These are phyloP conservation scores for Takifugu ocellatus DNA, from an alignment of 2,797 vertebrate genomes.

Conservation along the genomic window DNA sequence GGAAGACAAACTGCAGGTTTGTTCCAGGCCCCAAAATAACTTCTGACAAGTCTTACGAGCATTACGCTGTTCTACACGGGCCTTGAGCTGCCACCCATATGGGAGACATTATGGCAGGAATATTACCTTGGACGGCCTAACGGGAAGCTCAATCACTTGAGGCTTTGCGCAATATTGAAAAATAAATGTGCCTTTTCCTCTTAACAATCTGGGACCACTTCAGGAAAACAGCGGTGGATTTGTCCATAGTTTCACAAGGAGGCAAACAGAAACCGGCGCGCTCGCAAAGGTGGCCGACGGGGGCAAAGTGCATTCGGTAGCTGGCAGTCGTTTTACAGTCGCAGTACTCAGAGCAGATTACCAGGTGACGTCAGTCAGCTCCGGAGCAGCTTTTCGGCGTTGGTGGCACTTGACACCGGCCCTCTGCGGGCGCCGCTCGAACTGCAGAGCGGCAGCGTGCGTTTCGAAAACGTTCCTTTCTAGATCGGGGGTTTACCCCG, in stretches of 20 bases:
- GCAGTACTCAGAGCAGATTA: conserved; percentile 85
- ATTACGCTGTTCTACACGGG: conserved; percentile 39
- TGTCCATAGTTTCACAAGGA: conserved; percentile 32
- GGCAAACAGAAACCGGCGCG: conserved; percentile 39
- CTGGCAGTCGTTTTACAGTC: conserved; percentile 84
- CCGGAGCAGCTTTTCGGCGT: conserved; percentile 86
- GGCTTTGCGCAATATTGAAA: conserved; percentile 35
- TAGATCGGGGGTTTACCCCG: conserved; percentile 84
- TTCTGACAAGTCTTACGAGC: conserved; percentile 41
- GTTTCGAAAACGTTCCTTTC: conserved; percentile 85
- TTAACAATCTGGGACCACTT: conserved; percentile 11
- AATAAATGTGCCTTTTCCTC: conserved; percentile 16
- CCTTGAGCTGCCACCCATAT: conserved; percentile 46
- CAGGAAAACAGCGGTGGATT: conserved; percentile 15
- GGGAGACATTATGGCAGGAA: conserved; percentile 58
- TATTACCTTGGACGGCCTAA: conserved; percentile 53
- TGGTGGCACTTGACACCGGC: conserved; percentile 85
- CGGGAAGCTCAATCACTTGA: conserved; percentile 40
- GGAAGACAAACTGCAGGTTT: conserved; percentile 25
- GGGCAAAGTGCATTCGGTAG: conserved; percentile 87
- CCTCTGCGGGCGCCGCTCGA: conserved; percentile 80
- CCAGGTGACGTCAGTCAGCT: conserved; percentile 93
- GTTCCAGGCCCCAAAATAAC: conserved; percentile 25
- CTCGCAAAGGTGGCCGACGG: conserved; percentile 76
- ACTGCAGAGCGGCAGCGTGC: conserved; percentile 78